phyloP scores from a whole-genome alignment of 2,797 vertebrate genomes.

The Choloepus didactylus region DNA sequence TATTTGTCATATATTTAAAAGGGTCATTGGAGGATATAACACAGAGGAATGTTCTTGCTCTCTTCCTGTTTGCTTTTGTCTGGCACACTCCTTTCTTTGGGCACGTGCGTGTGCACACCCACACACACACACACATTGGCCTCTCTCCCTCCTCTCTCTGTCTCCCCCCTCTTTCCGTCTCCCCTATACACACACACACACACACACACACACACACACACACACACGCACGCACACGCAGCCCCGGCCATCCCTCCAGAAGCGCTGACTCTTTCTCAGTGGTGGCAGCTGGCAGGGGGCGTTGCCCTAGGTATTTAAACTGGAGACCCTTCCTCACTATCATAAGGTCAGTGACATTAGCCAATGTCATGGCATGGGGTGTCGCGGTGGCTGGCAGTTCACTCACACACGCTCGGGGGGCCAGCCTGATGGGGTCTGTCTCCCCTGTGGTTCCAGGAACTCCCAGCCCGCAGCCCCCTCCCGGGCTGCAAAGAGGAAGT shows the following conservation, averaged over 20 bases:
- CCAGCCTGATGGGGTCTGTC: slow-evolving; percentile 77
- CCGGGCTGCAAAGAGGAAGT: not conserved
- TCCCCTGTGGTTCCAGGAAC: slow-evolving; percentile 2
- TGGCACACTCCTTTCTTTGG: slow-evolving; percentile 33
- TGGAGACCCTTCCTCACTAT: slow-evolving; percentile 2
- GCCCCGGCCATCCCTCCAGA: not conserved
- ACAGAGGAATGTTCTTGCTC: not conserved
- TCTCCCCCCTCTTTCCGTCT: no score
- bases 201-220: no score
- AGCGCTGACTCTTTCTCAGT: not conserved
- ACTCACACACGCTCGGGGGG: slow-evolving; percentile 71
- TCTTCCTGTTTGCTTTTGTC: not conserved
- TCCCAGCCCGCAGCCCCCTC: slow-evolving; percentile 55
- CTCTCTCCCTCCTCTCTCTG: not conserved
- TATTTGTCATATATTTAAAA: slow-evolving; percentile 76
- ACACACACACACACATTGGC: not conserved
- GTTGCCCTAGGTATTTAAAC: slow-evolving; percentile 69
- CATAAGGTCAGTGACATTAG: no score
- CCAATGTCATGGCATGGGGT: no score
- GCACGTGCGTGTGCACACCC: fast-evolving
- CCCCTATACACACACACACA: no score
- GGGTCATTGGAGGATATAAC: slow-evolving; percentile 26
- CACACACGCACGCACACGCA: no score
- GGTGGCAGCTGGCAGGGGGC: not conserved
- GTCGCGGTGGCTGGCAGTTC: slow-evolving; percentile 69